phyloP scores from a whole-genome alignment of 2,113 vertebrate species.

The Aplodontia rufa region DNA sequence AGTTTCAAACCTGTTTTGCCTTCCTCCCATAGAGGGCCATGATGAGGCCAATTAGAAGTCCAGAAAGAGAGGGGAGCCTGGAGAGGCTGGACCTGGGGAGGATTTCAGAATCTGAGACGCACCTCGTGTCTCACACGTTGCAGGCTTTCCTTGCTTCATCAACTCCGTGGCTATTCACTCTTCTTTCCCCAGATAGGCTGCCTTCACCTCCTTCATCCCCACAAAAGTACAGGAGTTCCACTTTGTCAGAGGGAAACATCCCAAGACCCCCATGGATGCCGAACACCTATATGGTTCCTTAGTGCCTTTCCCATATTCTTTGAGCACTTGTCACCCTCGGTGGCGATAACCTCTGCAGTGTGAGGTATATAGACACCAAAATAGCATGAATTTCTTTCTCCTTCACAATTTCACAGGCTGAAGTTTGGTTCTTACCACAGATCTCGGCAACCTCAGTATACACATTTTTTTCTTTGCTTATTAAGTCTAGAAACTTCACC shows the following conservation, averaged over 20 bases:
- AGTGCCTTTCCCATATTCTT: not conserved
- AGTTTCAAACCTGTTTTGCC: not conserved
- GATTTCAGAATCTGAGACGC: not conserved
- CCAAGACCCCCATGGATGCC: not conserved
- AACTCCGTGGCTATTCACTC: not conserved
- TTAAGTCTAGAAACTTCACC: not conserved
- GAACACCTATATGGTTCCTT: not conserved
- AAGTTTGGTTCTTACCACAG: not conserved
- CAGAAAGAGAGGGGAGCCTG: too few relatives aligned
- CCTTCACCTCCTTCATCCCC: not conserved
- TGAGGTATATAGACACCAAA: not conserved
- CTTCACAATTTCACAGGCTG: not conserved
- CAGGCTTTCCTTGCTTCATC: not conserved
- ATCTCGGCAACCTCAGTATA: not conserved
- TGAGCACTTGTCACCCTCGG: not conserved
- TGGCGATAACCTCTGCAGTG: too few relatives aligned
- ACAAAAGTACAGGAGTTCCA: not conserved
- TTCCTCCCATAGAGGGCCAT: not conserved
- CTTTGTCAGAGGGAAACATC: too few relatives aligned
- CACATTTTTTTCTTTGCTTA: not conserved
- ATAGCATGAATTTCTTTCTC: not conserved
- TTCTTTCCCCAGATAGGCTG: not conserved
- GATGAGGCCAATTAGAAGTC: not conserved
- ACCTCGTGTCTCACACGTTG: accelerated
- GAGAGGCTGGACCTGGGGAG: not conserved